Base-by-base conservation (phyloP, 2,888 invertebrate species). In the Panopea generosa region DNA sequence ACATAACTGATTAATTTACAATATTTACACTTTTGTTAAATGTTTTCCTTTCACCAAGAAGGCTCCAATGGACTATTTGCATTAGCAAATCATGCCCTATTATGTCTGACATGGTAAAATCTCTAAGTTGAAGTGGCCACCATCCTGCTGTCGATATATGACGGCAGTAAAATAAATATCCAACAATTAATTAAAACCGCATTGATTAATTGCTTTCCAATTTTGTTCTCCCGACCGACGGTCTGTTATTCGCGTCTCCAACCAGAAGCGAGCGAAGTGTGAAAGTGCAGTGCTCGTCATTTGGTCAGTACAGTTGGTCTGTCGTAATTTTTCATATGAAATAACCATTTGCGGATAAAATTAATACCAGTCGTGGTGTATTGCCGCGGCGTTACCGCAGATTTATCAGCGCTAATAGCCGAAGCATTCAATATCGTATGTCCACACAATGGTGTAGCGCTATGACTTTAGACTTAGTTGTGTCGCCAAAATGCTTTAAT, bases 161-260 rank as follows among this genome's bases (percentile, higher is more conserved):
- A 68, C 77, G 63, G 59, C 68, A 65, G 61, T 61, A 69, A 72
- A 77, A 77, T 77, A 77, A 77, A 77, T 77, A 72, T 53, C 68
- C 77, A 40, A 63, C 72, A 77, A 77, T 77, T 77, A 77, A 77
- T 77, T 77, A 78, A 78, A 78, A 52, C 57, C 59, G 11, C 69
- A 78, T 72, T 78, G 77, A 78, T 78, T 72, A 78, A 78, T 78
- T 47, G 66, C 70, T 61, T 29, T 69, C 57, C 69, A 70, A 73
- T 78, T 67, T 67, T 57, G 66, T 26, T 38, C 4, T 52, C 38
- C 56, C 45, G 70, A 55, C 73, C 66, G 61, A 53, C 65, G 52
- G 71, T 47, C 60, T 22, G 38, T 29, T 4, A n/a, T 22, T 14
- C 45, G 49, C 14, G 68, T 68, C 22, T 49, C 68, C 40, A 53